Evolutionary conservation across 2,797 vertebrate species (phyloP).

Genomic region (Meda fulgida): DNA sequence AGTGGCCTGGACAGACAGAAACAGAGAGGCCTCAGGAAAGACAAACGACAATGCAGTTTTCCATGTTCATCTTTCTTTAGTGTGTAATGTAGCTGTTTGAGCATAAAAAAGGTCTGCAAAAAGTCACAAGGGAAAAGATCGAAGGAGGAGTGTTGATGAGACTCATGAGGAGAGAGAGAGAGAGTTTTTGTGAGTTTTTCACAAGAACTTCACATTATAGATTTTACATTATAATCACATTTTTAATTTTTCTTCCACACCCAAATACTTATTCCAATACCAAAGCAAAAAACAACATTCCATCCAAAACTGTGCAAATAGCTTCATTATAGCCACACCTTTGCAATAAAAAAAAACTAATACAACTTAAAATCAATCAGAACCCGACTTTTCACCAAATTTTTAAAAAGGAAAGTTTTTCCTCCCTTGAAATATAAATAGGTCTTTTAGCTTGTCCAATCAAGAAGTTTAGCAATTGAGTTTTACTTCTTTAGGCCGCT

Average conservation of each 20-base stretch:
- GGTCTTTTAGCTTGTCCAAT: neutral
- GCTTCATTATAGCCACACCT: neutral
- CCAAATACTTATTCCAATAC: neutral
- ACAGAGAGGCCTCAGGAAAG: neutral
- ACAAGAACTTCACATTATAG: neutral
- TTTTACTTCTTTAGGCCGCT: neutral
- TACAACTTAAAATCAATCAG: neutral
- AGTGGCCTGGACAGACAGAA: conserved; percentile 88
- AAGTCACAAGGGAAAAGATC: conserved; percentile 64
- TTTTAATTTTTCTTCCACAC: neutral
- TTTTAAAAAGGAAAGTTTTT: too few relatives aligned
- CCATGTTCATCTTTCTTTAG: neutral
- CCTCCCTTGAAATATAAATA: neutral
- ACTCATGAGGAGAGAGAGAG: conserved; percentile 35
- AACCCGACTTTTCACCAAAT: neutral
- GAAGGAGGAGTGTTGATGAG: conserved; percentile 73
- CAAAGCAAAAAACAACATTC: neutral
- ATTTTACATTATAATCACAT: neutral
- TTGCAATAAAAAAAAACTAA: neutral
- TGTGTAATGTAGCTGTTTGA: neutral
- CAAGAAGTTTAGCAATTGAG: neutral
- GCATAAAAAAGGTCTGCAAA: neutral
- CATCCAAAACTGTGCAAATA: neutral
- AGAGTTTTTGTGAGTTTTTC: neutral
- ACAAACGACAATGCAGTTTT: neutral